Evolutionary conservation across 1,140 invertebrate species (phyloP).

Genomic region (Listronotus oregonensis): DNA sequence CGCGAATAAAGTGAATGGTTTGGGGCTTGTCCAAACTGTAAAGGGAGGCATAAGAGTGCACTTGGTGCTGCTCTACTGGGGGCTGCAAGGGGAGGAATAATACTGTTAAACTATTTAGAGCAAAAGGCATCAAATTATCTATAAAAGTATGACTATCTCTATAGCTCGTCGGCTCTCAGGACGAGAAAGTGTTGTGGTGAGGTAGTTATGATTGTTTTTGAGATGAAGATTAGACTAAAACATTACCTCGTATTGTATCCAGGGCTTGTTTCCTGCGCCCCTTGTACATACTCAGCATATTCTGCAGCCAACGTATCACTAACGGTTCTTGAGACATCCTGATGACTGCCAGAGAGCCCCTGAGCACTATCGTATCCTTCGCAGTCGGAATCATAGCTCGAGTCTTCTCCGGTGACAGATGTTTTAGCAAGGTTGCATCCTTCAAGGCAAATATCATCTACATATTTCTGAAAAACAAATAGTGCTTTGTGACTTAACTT

Average conservation of each 20-base stretch:
- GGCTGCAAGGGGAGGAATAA: not conserved
- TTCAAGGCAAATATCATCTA: constrained; percentile 60
- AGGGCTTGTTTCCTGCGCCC: constrained; percentile 58
- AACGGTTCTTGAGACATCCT: constrained; percentile 77
- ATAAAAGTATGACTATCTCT: too few relatives aligned
- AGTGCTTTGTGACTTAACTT: too few relatives aligned
- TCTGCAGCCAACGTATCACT: constrained; percentile 84
- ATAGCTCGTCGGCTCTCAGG: too few relatives aligned
- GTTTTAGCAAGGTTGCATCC: constrained; percentile 57
- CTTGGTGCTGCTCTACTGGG: not conserved
- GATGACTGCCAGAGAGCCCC: constrained; percentile 58
- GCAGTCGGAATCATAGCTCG: constrained; percentile 85
- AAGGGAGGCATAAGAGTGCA: too few relatives aligned
- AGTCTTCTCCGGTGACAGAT: constrained; percentile 75
- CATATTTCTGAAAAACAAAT: constrained; percentile 60
- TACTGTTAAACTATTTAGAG: not conserved
- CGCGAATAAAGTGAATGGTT: too few relatives aligned
- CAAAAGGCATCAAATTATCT: not conserved
- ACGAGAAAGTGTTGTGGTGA: too few relatives aligned
- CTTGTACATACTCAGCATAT: constrained; percentile 80
- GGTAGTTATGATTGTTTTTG: too few relatives aligned
- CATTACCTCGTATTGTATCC: constrained; percentile 51
- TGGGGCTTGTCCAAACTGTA: too few relatives aligned
- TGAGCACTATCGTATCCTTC: constrained; percentile 62
- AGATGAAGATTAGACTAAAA: not conserved